Evolutionary conservation across 2,888 invertebrate species (phyloP), one percentile per base, ranked within the genome.

Genomic region (Synergus laeviventris): DNA sequence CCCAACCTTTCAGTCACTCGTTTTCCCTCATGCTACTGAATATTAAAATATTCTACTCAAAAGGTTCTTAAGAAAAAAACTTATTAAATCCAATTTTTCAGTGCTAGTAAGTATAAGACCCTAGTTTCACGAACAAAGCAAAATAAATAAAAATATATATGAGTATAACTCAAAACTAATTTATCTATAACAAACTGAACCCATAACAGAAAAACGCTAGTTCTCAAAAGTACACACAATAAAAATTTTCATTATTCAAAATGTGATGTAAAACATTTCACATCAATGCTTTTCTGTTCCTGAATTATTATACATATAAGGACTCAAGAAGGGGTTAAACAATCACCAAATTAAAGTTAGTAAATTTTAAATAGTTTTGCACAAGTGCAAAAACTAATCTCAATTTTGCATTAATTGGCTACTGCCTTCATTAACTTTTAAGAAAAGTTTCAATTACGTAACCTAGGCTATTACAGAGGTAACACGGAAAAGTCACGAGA

Each of bases 1-100:
- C 31, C 49, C 70, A 70, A 54, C 49, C 70, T 70, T 70, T 70
- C 70, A 70, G 70, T 70, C 49, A 70, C 49, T 70, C 36, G 31
- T 49, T n/a, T n/a, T 70, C 70, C 49, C 49, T 70, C n/a, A n/a
- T n/a, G 31, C 31, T 31, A 49, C 70, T 70, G 70, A 70, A 70
- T 70, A 70, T 70, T 70, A 49, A 70, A 70, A 70, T 70, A 70
- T 54, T 70, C 16, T 24, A 16, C 36, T 70, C 16, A 70, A 70
- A 70, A 70, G 49, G 49, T 31, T 49, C 49, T 31, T 36, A 31
- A 70, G 36, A 49, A 70, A 66, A 2, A 24, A 70, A 70, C 49
- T 70, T 36, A 70, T 70, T 45, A 70, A 45, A 70, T 45, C 31
- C 49, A 70, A 70, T 70, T 66, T 70, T 31, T 5, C 18, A 70